Evolutionary conservation across 1,140 invertebrate species (phyloP).

Genomic region (Drosophila repletoides): DNA sequence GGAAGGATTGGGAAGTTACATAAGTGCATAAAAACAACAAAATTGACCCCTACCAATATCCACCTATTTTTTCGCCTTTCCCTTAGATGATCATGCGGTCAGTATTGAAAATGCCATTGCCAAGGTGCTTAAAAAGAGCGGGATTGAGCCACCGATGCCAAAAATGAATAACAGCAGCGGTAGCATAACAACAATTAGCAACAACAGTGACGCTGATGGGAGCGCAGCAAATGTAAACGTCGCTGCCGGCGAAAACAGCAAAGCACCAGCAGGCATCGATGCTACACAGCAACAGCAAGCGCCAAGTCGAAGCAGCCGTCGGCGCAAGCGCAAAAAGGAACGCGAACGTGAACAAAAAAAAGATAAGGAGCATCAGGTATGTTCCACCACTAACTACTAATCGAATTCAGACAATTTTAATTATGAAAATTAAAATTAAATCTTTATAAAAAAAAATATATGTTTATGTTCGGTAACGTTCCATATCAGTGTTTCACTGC

Average conservation of each 20-base stretch:
- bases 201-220: neutral
- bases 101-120: constrained; percentile 90
- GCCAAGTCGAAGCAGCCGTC: constrained; percentile 76
- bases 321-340: constrained; percentile 82
- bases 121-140: constrained; percentile 85
- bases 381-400: too few relatives aligned
- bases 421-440: too few relatives aligned
- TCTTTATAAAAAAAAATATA: too few relatives aligned
- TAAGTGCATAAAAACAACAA: too few relatives aligned
- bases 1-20: too few relatives aligned
- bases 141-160: constrained; percentile 83
- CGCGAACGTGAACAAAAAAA: constrained; percentile 78
- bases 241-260: constrained; percentile 4
- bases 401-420: too few relatives aligned
- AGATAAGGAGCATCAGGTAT: constrained; percentile 60
- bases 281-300: constrained; percentile 23
- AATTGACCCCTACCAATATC: neutral
- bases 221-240: neutral
- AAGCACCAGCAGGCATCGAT: neutral
- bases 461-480: too few relatives aligned
- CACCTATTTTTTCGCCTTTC: neutral
- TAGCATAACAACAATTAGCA: constrained; percentile 2
- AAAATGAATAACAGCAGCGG: constrained; percentile 32
- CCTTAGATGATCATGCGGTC: constrained; percentile 88
- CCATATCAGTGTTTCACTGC: too few relatives aligned